Evolutionary conservation across 2,888 invertebrate genomes (phyloP), one percentile per base, ranked within the genome.

Genomic region (Aspidiotus destructor): DNA sequence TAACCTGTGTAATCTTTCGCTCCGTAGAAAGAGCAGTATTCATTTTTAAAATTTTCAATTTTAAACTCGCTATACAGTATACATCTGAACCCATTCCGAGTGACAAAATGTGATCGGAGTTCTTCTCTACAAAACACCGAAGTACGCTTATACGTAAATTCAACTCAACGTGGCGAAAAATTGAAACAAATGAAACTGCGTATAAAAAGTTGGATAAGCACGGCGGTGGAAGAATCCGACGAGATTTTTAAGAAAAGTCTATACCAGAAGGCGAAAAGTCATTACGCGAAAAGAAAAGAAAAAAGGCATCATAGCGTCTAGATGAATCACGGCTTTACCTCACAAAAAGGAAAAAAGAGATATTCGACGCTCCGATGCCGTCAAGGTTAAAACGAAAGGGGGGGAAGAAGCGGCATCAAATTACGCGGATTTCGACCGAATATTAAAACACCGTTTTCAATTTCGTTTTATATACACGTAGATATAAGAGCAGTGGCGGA

Each of bases 371-470:
- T 58, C 58, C 40, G 5, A 40, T 40, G 58, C 40, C 58, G 58
- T 28, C 58, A 58, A 58, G 58, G 58, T 58, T 28, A 58, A 28
- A 40, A 28, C 2, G 58, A 58, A 48, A n/a, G n/a, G 48, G n/a
- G n/a, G 48, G n/a, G 48, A 48, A 48, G 6, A 28, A 17, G 16
- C 10, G 40, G 40, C 17, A 10, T 58, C 28, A 58, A 58, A 58
- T 58, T 58, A 58, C 28, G 6, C 58, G 17, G 28, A 40, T 58
- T 28, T 58, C 13, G 40, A 28, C 58, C 11, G 58, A 58, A 58
- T 58, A 58, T 58, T 58, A 58, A 58, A 58, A 58, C n/a, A n/a
- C 55, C 28, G 17, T 58, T 58, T 58, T 58, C 28, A 13, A 17
- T 28, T 28, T 28, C 28, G 28, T 28, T 28, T 28, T 13, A 28